Evolutionary conservation across 2,113 vertebrate species (phyloP).

Genomic region (Pseudopodoces humilis): DNA sequence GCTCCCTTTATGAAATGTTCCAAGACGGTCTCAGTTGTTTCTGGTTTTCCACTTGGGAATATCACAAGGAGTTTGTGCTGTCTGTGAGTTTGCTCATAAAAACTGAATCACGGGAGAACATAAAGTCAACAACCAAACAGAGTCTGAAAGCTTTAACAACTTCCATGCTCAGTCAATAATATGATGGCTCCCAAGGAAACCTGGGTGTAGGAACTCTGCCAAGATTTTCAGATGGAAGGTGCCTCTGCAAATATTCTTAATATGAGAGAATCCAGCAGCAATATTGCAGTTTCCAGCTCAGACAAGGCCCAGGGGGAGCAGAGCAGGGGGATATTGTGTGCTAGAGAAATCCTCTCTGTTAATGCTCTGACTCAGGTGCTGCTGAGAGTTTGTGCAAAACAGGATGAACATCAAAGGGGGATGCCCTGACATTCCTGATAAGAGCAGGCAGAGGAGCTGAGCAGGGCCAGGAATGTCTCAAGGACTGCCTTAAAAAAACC

Average conservation of each 20-base stretch:
- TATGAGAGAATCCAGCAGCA: not conserved
- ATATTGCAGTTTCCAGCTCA: not conserved
- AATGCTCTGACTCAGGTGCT: not conserved
- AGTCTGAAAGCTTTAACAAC: constrained; percentile 1
- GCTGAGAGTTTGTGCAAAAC: not conserved
- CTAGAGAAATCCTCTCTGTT: not conserved
- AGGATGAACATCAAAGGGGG: not conserved
- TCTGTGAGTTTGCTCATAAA: not conserved
- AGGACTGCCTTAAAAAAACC: not conserved
- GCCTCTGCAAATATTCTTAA: not conserved
- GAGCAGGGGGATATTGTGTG: not conserved
- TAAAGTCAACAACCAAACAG: not conserved
- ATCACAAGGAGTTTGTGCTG: not conserved
- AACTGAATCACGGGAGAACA: not conserved
- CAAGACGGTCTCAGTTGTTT: not conserved
- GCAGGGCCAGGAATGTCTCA: not conserved
- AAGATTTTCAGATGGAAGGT: not conserved
- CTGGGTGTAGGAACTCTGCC: not conserved
- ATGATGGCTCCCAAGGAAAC: not conserved
- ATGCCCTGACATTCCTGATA: rapidly evolving
- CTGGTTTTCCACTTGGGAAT: not conserved
- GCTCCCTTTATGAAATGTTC: not conserved
- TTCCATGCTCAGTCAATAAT: not conserved
- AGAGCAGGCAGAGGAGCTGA: not conserved
- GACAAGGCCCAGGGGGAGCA: not conserved